phyloP scores from a whole-genome alignment of 2,113 vertebrate species.

The Mionectes macconnelli region DNA sequence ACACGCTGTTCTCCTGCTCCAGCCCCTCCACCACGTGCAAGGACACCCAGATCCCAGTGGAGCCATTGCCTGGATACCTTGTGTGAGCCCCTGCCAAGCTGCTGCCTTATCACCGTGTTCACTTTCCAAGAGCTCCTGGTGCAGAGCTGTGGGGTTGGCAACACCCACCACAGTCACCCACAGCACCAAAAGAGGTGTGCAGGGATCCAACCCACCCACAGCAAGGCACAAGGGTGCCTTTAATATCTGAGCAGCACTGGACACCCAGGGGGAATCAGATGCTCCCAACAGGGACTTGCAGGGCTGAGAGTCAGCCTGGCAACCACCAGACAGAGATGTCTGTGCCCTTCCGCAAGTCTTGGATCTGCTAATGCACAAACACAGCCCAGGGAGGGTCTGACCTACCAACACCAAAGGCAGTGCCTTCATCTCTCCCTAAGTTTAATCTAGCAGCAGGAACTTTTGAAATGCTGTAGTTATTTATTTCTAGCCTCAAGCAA shows the following conservation, averaged over 20 bases:
- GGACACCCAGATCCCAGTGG: background rate
- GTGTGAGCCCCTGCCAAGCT: background rate
- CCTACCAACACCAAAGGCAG: background rate
- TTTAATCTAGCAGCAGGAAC: background rate
- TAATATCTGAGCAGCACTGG: background rate
- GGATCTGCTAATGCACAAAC: background rate
- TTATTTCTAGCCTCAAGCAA: background rate
- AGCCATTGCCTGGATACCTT: background rate
- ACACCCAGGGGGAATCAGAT: background rate
- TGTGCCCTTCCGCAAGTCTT: background rate
- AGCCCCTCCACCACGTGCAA: background rate
- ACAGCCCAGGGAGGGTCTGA: background rate
- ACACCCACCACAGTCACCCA: background rate
- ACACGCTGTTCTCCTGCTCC: background rate
- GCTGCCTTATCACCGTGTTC: rapidly evolving
- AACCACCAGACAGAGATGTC: background rate
- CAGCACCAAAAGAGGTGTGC: background rate
- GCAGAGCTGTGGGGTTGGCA: background rate
- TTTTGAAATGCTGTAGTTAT: background rate
- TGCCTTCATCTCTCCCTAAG: background rate
- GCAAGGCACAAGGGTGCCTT: background rate
- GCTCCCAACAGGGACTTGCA: background rate
- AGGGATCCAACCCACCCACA: background rate
- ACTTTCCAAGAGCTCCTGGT: background rate
- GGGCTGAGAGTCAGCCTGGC: background rate